A percentile compares a stretch with the other conserved stretches of the same genome.
These are phyloP conservation scores for Onychomys torridus DNA, from an alignment of 2,797 vertebrate genomes.

Conservation along the genomic window DNA sequence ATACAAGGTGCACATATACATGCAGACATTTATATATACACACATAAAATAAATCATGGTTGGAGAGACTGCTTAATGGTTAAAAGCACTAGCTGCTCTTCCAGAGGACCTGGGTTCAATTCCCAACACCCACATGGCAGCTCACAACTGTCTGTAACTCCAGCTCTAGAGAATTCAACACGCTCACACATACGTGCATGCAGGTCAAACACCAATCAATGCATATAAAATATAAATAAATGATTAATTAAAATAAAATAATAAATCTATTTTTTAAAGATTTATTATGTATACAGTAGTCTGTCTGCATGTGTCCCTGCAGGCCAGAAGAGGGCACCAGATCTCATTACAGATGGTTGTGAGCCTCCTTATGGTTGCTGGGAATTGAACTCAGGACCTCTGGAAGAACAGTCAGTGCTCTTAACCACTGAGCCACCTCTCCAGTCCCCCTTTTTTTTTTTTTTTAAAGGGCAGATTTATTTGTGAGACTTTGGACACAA, in stretches of 20 bases:
- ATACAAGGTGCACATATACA: background rate
- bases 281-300: no score
- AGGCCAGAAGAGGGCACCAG: no score
- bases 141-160: background rate
- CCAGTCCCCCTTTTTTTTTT: no score
- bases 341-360: no score
- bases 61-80: background rate
- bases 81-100: background rate
- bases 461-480: background rate
- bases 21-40: background rate
- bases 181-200: background rate
- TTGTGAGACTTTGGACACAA: background rate
- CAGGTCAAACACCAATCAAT: background rate
- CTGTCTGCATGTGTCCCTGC: no score
- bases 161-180: background rate
- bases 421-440: no score
- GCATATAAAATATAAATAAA: background rate
- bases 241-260: no score
- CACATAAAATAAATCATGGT: background rate
- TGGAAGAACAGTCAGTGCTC: no score
- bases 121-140: background rate
- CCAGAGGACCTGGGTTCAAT: background rate
- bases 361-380: no score
- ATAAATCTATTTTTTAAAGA: background rate
- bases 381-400: no score